These are phyloP conservation scores for Planiliza haematocheilus DNA, from an alignment of 2,113 vertebrate species.

Conservation along the genomic window DNA sequence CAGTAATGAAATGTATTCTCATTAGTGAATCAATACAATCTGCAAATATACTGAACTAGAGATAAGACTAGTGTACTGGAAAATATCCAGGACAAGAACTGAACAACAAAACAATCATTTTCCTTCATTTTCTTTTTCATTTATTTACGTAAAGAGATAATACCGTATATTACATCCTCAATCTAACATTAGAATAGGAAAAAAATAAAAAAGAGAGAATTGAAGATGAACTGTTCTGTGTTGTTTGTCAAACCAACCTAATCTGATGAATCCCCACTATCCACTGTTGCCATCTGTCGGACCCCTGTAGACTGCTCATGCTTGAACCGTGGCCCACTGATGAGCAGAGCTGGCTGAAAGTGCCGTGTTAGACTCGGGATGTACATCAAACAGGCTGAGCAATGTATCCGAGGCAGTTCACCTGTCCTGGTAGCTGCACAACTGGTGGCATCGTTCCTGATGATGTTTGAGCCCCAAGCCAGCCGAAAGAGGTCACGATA, in stretches of 20 bases:
- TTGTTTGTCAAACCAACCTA: conserved; percentile 37
- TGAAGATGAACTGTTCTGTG: not conserved
- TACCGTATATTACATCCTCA: not conserved
- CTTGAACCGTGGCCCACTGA: conserved; percentile 20
- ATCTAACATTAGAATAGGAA: not conserved
- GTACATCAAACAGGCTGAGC: conserved; percentile 58
- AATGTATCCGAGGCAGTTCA: conserved; percentile 52
- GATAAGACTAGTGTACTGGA: no score
- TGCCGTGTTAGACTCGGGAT: conserved; percentile 27
- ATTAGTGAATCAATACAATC: not conserved
- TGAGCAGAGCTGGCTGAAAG: conserved; percentile 22
- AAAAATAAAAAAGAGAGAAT: no score
- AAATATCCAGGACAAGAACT: not conserved
- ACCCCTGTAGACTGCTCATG: conserved; percentile 23
- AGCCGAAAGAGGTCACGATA: conserved; percentile 46
- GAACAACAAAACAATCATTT: not conserved
- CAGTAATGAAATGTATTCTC: not conserved
- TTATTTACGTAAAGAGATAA: not conserved
- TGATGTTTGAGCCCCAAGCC: conserved; percentile 46
- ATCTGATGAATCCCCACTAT: conserved; percentile 23
- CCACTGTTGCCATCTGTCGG: conserved; percentile 35
- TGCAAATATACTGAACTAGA: not conserved
- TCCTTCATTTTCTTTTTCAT: not conserved
- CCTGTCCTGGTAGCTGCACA: conserved; percentile 42
- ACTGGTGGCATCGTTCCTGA: conserved; percentile 32